A percentile compares a stretch with the other conserved stretches of the same genome.
phyloP scores from a whole-genome alignment of 2,797 vertebrate species.

The Rhynchonycteris naso region DNA sequence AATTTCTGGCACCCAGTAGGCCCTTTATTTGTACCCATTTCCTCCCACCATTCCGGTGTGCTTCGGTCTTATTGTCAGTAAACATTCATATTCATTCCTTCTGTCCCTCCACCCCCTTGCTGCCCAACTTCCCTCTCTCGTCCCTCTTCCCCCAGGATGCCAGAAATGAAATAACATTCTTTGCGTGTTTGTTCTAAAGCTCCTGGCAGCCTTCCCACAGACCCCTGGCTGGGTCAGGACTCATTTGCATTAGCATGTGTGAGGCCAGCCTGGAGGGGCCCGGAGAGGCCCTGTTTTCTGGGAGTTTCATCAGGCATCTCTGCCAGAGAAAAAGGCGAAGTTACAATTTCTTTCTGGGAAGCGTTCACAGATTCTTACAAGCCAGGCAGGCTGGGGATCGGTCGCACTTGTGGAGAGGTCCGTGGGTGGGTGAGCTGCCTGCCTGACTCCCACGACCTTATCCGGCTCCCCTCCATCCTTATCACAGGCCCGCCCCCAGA shows the following conservation, averaged over 20 bases:
- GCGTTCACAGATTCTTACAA: slow-evolving; percentile 51
- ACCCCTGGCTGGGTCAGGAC: slow-evolving; percentile 74
- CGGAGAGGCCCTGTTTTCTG: slow-evolving; percentile 69
- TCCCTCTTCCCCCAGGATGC: slow-evolving; percentile 75
- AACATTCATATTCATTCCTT: background rate
- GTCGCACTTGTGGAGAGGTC: slow-evolving; percentile 3
- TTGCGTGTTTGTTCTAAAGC: slow-evolving; percentile 77
- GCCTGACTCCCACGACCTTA: slow-evolving; percentile 39
- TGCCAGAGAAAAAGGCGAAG: slow-evolving; percentile 48
- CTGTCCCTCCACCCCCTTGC: slow-evolving; percentile 1
- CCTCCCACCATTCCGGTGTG: background rate
- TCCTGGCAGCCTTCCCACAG: slow-evolving; percentile 65
- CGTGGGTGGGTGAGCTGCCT: slow-evolving; percentile 51
- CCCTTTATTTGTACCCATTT: background rate
- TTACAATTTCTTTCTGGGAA: slow-evolving; percentile 76
- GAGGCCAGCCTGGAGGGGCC: slow-evolving; percentile 70
- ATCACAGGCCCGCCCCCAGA: slow-evolving; percentile 37
- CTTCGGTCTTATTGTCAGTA: background rate
- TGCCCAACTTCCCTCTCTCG: slow-evolving; percentile 71
- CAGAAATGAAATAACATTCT: slow-evolving; percentile 81
- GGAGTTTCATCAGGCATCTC: slow-evolving; percentile 39
- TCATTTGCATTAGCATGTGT: slow-evolving; percentile 72
- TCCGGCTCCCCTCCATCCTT: slow-evolving; percentile 34
- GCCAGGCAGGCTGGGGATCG: slow-evolving; percentile 27
- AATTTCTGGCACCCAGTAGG: slow-evolving; percentile 5